Conservation (phyloP, 2,888 invertebrate genomes). For the Cheiracanthium punctorium region DNA sequence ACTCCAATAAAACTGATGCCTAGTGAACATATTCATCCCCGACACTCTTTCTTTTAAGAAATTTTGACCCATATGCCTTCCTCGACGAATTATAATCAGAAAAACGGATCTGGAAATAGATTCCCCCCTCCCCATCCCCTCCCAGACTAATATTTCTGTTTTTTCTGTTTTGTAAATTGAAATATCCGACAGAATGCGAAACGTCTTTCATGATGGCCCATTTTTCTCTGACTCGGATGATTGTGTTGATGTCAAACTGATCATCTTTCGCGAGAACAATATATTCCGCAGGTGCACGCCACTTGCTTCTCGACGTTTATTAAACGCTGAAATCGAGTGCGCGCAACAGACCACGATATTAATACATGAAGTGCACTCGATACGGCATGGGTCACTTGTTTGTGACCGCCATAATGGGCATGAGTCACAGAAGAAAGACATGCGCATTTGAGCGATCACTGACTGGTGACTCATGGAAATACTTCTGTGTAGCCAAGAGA, state of each 20-base stretch:
- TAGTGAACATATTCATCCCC: too few species aligned
- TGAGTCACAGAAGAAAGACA: neutral
- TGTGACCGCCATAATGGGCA: conserved; percentile 17
- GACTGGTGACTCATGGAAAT: neutral
- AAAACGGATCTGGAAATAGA: too few species aligned
- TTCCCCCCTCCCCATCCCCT: too few species aligned
- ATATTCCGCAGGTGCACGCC: neutral
- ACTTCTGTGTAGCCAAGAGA: too few species aligned
- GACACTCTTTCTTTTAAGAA: too few species aligned
- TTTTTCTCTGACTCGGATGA: neutral
- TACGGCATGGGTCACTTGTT: neutral
- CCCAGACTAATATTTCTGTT: too few species aligned
- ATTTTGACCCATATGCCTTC: too few species aligned
- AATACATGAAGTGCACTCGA: neutral
- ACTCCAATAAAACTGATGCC: too few species aligned
- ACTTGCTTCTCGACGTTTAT: neutral
- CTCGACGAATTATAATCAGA: too few species aligned
- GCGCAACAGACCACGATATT: neutral
- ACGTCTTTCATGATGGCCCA: neutral
- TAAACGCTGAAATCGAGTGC: neutral
- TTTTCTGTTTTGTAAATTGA: neutral
- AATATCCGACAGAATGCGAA: neutral
- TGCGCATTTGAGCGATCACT: conserved; percentile 13
- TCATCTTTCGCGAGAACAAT: neutral
- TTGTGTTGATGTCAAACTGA: neutral